Conservation (phyloP, 1,140 invertebrate genomes). For the Drosophila sucinea region DNA sequence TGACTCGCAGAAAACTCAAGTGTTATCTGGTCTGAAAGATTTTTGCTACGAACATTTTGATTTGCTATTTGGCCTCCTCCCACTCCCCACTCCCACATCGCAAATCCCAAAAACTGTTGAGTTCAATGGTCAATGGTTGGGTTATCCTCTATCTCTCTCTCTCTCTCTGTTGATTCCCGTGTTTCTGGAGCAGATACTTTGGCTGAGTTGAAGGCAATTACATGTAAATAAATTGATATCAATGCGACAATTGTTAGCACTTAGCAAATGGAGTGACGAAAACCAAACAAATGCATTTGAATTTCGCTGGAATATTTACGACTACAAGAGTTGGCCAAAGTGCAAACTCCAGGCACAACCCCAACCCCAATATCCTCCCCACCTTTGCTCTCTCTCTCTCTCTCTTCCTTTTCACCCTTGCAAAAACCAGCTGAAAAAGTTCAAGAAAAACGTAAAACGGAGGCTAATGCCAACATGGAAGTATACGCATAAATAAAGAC, state of each 20-base stretch:
- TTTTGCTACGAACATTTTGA: slow-evolving; percentile 10
- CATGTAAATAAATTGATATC: slow-evolving; percentile 72
- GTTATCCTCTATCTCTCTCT: slow-evolving; percentile 10
- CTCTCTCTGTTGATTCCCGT: not conserved
- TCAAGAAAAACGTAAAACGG: slow-evolving; percentile 19
- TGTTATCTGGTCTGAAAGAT: slow-evolving; percentile 48
- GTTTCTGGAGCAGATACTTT: slow-evolving; percentile 10
- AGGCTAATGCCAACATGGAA: slow-evolving; percentile 46
- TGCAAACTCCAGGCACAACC: slow-evolving; percentile 28
- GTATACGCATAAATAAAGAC: slow-evolving; percentile 77
- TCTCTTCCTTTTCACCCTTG: not conserved
- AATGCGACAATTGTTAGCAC: slow-evolving; percentile 63
- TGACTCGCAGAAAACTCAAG: slow-evolving; percentile 61
- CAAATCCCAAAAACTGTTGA: slow-evolving; percentile 5
- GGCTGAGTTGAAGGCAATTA: slow-evolving; percentile 34
- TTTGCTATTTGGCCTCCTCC: slow-evolving; percentile 49
- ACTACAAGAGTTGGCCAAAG: slow-evolving; percentile 59
- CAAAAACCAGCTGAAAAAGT: slow-evolving; percentile 38
- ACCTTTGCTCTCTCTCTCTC: too few species aligned
- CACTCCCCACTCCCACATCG: not conserved
- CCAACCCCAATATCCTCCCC: not conserved
- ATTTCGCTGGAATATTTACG: slow-evolving; percentile 74
- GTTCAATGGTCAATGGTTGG: slow-evolving; percentile 70
- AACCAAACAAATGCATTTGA: slow-evolving; percentile 65
- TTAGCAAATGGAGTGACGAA: slow-evolving; percentile 52